phyloP scores from a whole-genome alignment of 2,113 vertebrate genomes.

The Nannobrachium achirus region DNA sequence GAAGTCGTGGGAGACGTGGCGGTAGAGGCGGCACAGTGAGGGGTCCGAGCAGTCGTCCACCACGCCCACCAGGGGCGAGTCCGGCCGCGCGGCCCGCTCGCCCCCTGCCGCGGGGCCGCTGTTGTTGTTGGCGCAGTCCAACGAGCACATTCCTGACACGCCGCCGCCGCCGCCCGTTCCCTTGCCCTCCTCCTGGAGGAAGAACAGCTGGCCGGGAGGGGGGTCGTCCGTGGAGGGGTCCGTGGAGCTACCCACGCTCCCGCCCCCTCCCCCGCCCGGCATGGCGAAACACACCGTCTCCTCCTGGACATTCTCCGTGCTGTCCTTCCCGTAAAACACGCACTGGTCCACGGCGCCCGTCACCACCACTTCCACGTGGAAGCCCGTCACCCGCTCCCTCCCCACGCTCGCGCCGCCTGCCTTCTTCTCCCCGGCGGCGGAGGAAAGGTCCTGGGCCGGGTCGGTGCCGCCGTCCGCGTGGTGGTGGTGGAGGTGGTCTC shows the following conservation, averaged over 20 bases:
- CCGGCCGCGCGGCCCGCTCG: constrained; percentile 55
- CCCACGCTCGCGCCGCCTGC: constrained; percentile 24
- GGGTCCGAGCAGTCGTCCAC: constrained; percentile 80
- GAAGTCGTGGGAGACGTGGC: constrained; percentile 95
- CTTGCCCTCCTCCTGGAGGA: constrained; percentile 79
- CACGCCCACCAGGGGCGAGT: constrained; percentile 54
- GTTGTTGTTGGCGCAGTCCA: constrained; percentile 74
- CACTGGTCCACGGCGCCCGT: constrained; percentile 94
- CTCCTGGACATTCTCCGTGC: constrained; percentile 90
- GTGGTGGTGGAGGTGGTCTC: constrained; percentile 50
- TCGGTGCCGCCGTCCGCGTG: constrained; percentile 63
- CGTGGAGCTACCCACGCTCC: constrained; percentile 51
- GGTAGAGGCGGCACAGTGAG: constrained; percentile 91
- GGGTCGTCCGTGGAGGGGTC: constrained; percentile 84
- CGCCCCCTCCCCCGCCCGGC: constrained; percentile 47
- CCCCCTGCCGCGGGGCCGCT: constrained; percentile 28
- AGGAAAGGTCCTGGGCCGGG: constrained; percentile 52
- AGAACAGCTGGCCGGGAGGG: constrained; percentile 90
- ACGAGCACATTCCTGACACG: constrained; percentile 57
- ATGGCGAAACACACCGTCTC: constrained; percentile 88
- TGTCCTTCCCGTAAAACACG: constrained; percentile 92
- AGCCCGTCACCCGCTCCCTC: constrained; percentile 83
- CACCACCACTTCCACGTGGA: constrained; percentile 95
- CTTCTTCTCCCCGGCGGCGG: constrained; percentile 71
- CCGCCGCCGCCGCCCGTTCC: constrained; percentile 10